These are phyloP conservation scores for Oophaga pumilio DNA, from an alignment of 2,113 vertebrate genomes.

Conservation along the genomic window DNA sequence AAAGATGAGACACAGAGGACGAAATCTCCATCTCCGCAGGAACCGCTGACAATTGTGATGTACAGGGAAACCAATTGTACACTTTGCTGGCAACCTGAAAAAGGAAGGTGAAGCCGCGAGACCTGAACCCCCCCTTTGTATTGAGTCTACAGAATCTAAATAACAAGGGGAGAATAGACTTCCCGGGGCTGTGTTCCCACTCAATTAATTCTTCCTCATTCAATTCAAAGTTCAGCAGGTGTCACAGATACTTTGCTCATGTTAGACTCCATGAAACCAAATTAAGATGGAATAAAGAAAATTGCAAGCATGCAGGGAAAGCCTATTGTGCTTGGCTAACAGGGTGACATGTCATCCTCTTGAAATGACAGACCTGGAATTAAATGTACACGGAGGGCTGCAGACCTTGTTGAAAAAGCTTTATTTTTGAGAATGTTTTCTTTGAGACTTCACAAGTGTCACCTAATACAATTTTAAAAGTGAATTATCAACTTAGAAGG, in stretches of 20 bases:
- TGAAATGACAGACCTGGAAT: slow-evolving; percentile 59
- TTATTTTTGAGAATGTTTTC: slow-evolving; percentile 46
- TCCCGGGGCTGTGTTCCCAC: slow-evolving; percentile 56
- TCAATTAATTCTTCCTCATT: slow-evolving; percentile 62
- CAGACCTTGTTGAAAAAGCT: slow-evolving; percentile 22
- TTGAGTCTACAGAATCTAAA: slow-evolving; percentile 56
- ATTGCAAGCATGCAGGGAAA: slow-evolving; percentile 54
- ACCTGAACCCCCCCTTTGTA: slow-evolving; percentile 56
- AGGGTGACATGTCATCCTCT: slow-evolving; percentile 57
- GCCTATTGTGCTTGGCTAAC: slow-evolving; percentile 57
- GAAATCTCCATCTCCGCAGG: slow-evolving; percentile 61
- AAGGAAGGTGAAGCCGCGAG: slow-evolving; percentile 58
- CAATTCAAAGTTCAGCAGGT: slow-evolving; percentile 56
- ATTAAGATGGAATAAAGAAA: slow-evolving; percentile 61
- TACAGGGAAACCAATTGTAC: slow-evolving; percentile 68
- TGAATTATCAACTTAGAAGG: slow-evolving; percentile 28
- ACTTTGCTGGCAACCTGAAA: slow-evolving; percentile 62
- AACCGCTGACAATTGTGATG: slow-evolving; percentile 60
- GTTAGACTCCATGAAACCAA: slow-evolving; percentile 59
- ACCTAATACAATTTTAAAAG: slow-evolving; percentile 52
- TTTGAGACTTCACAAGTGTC: slow-evolving; percentile 46
- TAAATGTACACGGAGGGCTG: slow-evolving; percentile 43
- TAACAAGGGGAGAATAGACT: slow-evolving; percentile 44
- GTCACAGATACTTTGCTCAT: slow-evolving; percentile 52
- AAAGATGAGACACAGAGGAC: slow-evolving; percentile 62